Conservation (phyloP, 2,113 vertebrate species). For the Acrocephalus arundinaceus region DNA sequence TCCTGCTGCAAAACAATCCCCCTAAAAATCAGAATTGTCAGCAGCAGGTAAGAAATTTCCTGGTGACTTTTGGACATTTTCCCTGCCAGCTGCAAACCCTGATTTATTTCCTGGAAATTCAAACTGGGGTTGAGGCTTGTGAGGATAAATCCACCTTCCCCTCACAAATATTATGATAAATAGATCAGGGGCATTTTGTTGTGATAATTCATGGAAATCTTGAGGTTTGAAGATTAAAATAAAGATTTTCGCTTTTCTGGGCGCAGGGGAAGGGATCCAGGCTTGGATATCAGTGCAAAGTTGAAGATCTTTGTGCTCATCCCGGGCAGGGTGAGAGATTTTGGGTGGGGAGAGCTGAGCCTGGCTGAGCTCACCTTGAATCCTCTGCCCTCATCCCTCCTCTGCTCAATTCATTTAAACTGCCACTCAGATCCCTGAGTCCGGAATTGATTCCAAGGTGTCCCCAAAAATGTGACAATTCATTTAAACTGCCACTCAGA, state of each 20-base stretch:
- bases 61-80: background rate
- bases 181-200: background rate
- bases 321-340: background rate
- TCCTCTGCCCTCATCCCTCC: background rate
- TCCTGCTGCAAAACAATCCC: background rate
- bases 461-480: no score
- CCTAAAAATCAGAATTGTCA: background rate
- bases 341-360: rapidly evolving
- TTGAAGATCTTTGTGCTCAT: rapidly evolving
- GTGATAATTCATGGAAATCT: background rate
- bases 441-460: rapidly evolving
- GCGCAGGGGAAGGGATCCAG: background rate
- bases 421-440: background rate
- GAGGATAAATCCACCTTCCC: rapidly evolving
- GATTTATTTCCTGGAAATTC: background rate
- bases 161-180: background rate
- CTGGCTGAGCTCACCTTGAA: background rate
- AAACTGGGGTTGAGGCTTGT: rapidly evolving
- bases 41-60: background rate
- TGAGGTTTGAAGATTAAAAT: background rate
- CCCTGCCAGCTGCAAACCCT: background rate
- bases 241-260: rapidly evolving
- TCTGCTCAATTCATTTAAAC: background rate
- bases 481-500: background rate
- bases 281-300: rapidly evolving